These are phyloP conservation scores for Anoplolepis gracilipes DNA, from an alignment of 1,140 invertebrate species.

Conservation along the genomic window DNA sequence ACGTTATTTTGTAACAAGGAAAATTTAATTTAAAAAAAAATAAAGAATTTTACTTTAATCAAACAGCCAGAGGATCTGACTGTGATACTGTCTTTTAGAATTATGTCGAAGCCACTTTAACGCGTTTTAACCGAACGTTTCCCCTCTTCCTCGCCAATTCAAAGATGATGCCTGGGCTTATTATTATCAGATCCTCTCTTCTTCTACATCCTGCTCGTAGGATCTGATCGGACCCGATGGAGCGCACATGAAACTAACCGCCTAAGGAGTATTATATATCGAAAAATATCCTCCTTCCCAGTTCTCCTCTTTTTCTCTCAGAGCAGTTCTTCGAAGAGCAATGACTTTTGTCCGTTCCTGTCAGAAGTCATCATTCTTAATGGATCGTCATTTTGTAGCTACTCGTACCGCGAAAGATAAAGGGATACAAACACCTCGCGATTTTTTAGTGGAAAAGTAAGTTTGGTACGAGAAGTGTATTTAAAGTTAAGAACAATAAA, in stretches of 20 bases:
- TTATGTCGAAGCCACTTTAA: constrained; percentile 63
- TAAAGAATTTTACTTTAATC: no score
- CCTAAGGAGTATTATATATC: constrained; percentile 81
- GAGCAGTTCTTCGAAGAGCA: constrained; percentile 74
- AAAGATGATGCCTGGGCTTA: constrained; percentile 69
- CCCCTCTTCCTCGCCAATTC: constrained; percentile 1
- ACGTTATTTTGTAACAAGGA: background rate
- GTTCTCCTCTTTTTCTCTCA: constrained; percentile 59
- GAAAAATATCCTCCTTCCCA: constrained; percentile 78
- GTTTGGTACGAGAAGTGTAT: background rate
- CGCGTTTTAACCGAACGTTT: constrained; percentile 59
- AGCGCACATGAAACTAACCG: constrained; percentile 81
- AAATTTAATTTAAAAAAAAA: background rate
- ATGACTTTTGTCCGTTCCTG: constrained; percentile 77
- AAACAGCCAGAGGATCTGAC: constrained; percentile 19
- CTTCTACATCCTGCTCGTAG: constrained; percentile 71
- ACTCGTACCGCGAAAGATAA: constrained; percentile 17
- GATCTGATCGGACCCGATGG: constrained; percentile 82
- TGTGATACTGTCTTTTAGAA: constrained; percentile 34
- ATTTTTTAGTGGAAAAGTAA: background rate
- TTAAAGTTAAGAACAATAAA: constrained; percentile 12
- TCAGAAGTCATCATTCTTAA: constrained; percentile 71
- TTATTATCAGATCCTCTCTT: constrained; percentile 72
- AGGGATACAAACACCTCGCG: background rate
- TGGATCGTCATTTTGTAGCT: constrained; percentile 63